Evolutionary conservation across 2,888 invertebrate species (phyloP).

Genomic region (Sarcophaga rosellei): DNA sequence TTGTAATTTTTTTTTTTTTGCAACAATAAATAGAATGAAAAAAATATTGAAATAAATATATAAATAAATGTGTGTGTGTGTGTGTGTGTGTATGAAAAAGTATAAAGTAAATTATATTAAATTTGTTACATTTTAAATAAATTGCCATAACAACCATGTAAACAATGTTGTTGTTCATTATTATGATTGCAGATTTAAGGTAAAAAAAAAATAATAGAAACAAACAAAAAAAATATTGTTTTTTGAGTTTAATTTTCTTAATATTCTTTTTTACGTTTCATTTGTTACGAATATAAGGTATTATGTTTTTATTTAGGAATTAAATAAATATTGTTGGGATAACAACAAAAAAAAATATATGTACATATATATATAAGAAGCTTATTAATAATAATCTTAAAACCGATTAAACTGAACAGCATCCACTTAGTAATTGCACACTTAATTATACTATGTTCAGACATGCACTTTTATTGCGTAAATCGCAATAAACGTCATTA

Average conservation of each 20-base stretch:
- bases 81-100: background rate
- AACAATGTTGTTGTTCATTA: conserved; percentile 3
- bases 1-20: conserved; percentile 8
- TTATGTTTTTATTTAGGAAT: too few relatives aligned
- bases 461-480: too few relatives aligned
- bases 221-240: background rate
- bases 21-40: conserved; percentile 44
- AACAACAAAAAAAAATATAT: too few relatives aligned
- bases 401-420: too few relatives aligned
- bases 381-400: too few relatives aligned
- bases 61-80: background rate
- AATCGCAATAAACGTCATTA: too few relatives aligned
- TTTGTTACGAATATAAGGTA: too few relatives aligned
- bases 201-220: background rate
- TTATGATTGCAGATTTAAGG: background rate
- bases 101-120: conserved; percentile 55
- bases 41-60: background rate
- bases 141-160: conserved; percentile 51
- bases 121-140: conserved; percentile 58
- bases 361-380: too few relatives aligned
- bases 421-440: too few relatives aligned
- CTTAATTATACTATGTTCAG: too few relatives aligned
- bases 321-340: too few relatives aligned
- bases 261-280: background rate
- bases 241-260: background rate